phyloP scores from a whole-genome alignment of 2,113 vertebrate species.

The Calidris pugnax region DNA sequence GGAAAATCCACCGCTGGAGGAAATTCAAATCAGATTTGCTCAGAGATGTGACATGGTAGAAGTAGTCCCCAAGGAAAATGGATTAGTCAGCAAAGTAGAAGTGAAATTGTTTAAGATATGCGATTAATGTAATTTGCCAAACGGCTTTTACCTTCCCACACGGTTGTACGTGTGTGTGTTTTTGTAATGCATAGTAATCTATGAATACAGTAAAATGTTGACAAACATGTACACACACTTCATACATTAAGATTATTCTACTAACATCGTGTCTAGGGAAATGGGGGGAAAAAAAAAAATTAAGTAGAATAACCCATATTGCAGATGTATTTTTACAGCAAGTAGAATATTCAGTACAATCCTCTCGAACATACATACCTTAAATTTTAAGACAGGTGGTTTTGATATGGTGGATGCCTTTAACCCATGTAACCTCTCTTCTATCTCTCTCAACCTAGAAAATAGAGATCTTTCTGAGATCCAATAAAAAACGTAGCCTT shows the following conservation, averaged over 20 bases:
- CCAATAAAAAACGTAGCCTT: conserved; percentile 19
- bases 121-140: not conserved
- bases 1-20: conserved; percentile 18
- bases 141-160: not conserved
- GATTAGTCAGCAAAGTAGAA: not conserved
- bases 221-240: not conserved
- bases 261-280: not conserved
- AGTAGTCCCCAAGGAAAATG: not conserved
- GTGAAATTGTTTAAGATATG: not conserved
- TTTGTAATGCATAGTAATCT: not conserved
- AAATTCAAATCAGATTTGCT: conserved; percentile 8
- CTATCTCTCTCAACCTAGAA: conserved; percentile 87
- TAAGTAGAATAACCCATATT: not conserved
- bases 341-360: not conserved
- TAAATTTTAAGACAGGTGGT: conserved; percentile 92
- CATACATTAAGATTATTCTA: not conserved
- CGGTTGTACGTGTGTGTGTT: not conserved
- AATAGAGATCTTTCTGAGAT: conserved; percentile 63
- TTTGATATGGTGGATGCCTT: conserved; percentile 82
- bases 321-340: not conserved
- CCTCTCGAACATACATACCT: conserved; percentile 74
- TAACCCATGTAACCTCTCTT: conserved; percentile 86
- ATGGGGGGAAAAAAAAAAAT: not conserved
- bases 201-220: not conserved
- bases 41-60: not conserved